Evolutionary conservation across 2,888 invertebrate genomes (phyloP).

Genomic region (Lasioglossum vierecki): DNA sequence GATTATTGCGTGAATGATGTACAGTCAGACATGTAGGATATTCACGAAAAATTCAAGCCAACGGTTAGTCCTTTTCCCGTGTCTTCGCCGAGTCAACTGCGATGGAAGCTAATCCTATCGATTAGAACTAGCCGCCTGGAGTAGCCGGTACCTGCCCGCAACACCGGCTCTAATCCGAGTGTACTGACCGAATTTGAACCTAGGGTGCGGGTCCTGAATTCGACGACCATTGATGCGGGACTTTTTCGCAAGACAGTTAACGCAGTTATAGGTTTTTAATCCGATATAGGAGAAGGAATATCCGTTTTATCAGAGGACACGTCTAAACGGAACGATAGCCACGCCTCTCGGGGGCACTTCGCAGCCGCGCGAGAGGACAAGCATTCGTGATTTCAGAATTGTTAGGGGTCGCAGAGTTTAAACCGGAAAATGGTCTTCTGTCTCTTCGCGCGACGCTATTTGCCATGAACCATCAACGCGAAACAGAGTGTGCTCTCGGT

Average conservation of each 20-base stretch:
- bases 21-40: neutral
- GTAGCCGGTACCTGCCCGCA: neutral
- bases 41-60: neutral
- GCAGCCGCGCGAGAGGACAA: neutral
- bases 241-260: neutral
- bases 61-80: neutral
- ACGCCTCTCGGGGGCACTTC: neutral
- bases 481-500: neutral
- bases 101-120: neutral
- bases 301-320: neutral
- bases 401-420: neutral
- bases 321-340: neutral
- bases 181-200: neutral
- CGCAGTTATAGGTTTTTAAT: neutral
- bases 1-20: neutral
- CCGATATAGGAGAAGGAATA: neutral
- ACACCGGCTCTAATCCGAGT: neutral
- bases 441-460: neutral
- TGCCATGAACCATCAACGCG: neutral
- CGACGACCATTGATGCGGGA: neutral
- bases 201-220: neutral
- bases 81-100: conserved; percentile 56
- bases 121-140: neutral
- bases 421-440: neutral
- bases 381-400: neutral